Evolutionary conservation across 2,113 vertebrate species (phyloP).

Genomic region (Siphamia tubifer): DNA sequence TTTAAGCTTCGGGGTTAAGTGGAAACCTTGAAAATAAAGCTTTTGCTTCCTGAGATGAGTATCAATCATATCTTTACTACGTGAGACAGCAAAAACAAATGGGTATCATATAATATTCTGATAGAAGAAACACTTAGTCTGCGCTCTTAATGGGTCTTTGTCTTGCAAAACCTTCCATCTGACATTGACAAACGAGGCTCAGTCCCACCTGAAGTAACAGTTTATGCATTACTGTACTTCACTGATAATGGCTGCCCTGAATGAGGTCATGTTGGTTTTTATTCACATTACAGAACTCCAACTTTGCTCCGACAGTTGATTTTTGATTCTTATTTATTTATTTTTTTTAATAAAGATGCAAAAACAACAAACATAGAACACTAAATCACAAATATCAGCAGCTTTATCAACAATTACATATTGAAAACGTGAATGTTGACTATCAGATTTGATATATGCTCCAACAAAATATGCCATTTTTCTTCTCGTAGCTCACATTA

Average conservation of each 20-base stretch:
- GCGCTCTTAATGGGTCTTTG: conserved; percentile 65
- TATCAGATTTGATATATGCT: conserved; percentile 10
- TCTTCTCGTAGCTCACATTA: conserved; percentile 40
- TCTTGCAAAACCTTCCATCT: conserved; percentile 52
- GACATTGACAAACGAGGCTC: conserved; percentile 65
- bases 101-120: conserved; percentile 66
- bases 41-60: conserved; percentile 34
- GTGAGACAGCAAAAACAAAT: conserved; percentile 59
- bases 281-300: not conserved
- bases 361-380: too few relatives aligned
- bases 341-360: not conserved
- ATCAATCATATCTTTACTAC: conserved; percentile 26
- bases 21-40: conserved; percentile 4
- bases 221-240: conserved; percentile 46
- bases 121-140: conserved; percentile 69
- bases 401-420: conserved; percentile 5
- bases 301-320: not conserved
- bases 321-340: too few relatives aligned
- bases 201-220: conserved; percentile 60
- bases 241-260: conserved; percentile 48
- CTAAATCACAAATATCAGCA: too few relatives aligned
- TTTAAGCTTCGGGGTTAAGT: not conserved
- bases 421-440: conserved; percentile 1
- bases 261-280: conserved; percentile 48
- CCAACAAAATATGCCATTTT: conserved; percentile 5